Base-by-base conservation (phyloP, 2,888 invertebrate species). In the Phasia obesa region DNA sequence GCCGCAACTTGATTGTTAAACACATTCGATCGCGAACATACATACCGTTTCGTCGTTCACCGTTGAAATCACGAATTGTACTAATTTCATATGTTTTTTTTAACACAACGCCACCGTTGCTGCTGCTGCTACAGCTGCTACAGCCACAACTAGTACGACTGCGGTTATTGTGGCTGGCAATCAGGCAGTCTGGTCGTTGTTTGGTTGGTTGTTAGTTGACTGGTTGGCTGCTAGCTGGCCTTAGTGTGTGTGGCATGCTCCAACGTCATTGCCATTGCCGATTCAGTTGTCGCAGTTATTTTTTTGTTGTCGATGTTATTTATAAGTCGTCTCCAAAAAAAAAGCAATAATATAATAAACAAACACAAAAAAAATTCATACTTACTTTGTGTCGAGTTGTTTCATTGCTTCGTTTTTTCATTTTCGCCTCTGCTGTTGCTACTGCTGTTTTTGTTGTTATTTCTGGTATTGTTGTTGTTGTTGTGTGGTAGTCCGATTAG, bases 61-160 rank as follows among this genome's bases (percentile, higher is more conserved):
- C 91, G 90, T 90, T 88, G 90, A 90, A 90, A 91, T 90, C 90
- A 90, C 90, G 90, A 90, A 89, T 90, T 90, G 91, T 90, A 90
- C 90, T 90, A 90, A 90, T 90, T 90, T 90, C 89, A 90, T 88
- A 88, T 90, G 89, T 89, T 90, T 90, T 84, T 53, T 81, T 85
- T 85, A 82, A 81, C 67, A 80, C 81, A 75, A 80, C 79, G 84
- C 83, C 83, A 80, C 79, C 83, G 84, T 77, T 73, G 86, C 81
- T 75, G 84, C 74, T 82, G 85, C 79, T 77, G 81, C 65, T 80
- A 64, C 51, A 42, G 31, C 71, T 81, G 75, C 74, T 83, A 62
- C 73, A 71, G 77, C 74, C 69, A 53, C 73, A 77, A 80, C 81
- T 78, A 73, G 62, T 67, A 74, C 75, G 62, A 67, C 42, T 75